Base-by-base conservation (phyloP, 1,140 invertebrate species). In the Temnothorax curvispinosus region DNA sequence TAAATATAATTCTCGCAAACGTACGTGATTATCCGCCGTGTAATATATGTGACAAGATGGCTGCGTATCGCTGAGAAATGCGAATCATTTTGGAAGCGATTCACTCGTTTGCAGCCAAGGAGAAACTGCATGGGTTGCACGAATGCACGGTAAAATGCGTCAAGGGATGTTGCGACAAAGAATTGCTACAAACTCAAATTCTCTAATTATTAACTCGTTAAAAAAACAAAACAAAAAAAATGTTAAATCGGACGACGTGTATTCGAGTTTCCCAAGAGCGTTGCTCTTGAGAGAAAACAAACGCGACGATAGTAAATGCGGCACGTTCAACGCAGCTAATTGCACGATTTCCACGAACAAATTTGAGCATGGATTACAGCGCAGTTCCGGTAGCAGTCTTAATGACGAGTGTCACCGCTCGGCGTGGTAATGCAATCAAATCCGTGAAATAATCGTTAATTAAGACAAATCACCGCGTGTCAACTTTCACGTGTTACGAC, bases 381-480 rank as follows among this genome's bases (percentile, higher is more conserved):
- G 54, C 32, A 38, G 41, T 67, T 82, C 80, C 80, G 69, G 52
- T 44, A 44, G 38, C 67, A 18, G 54, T 60, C 27, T 81, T 81
- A 72, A 81, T 44, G 65, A 9, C 78, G 78, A 47, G 54, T 72
- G 54, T 82, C 38, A 82, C 80, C 67, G 67, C 69, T 38, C 27
- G 54, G 65, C 38, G 50, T 27, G 41, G 13, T 84, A 84, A 84
- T 60, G 80, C 80, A 74, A 75, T 60, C 80, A 74, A 74, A 75
- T 74, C 80, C 69, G 13, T 21, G 44, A 50, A 84, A 74, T 72
- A 72, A 84, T 84, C 54, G 41, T 84, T 84, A 84, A 84, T 84
- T 84, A 84, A 84, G 80, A 84, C 80, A 60, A 75, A 84, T 84
- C 69, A 60, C 69, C 80, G 54, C 27, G 80, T 41, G 80, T 82